These are phyloP conservation scores for Physella acuta DNA, from an alignment of 1,140 invertebrate genomes.

Conservation along the genomic window DNA sequence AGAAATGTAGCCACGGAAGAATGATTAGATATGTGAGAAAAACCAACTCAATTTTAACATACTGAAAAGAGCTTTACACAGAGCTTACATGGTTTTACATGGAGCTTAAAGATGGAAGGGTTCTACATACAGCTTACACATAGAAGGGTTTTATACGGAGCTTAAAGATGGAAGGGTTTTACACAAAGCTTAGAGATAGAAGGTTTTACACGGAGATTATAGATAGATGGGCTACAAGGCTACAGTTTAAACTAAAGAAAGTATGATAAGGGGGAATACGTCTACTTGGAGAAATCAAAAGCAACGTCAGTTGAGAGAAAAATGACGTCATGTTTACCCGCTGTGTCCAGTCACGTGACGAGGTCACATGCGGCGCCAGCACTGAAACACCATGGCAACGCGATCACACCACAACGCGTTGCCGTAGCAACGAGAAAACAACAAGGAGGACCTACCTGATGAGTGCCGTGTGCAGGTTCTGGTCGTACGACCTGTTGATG, in stretches of 20 bases:
- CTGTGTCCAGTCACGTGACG: too few species aligned
- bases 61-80: not conserved
- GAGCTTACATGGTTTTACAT: not conserved
- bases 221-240: not conserved
- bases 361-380: too few species aligned
- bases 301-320: not conserved
- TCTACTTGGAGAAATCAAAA: not conserved
- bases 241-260: not conserved
- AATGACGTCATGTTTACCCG: too few species aligned
- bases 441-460: not conserved
- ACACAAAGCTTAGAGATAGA: not conserved
- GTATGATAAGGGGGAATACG: not conserved
- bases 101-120: not conserved
- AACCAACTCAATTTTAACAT: not conserved
- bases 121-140: not conserved
- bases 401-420: too few species aligned
- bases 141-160: not conserved
- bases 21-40: not conserved
- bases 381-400: too few species aligned
- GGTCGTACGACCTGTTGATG: not conserved
- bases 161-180: not conserved
- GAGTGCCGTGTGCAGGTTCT: constrained; percentile 5
- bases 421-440: too few species aligned
- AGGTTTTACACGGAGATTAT: not conserved
- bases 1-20: too few species aligned